Conservation (phyloP, 2,113 vertebrate species). For the Dissostichus mawsoni region DNA sequence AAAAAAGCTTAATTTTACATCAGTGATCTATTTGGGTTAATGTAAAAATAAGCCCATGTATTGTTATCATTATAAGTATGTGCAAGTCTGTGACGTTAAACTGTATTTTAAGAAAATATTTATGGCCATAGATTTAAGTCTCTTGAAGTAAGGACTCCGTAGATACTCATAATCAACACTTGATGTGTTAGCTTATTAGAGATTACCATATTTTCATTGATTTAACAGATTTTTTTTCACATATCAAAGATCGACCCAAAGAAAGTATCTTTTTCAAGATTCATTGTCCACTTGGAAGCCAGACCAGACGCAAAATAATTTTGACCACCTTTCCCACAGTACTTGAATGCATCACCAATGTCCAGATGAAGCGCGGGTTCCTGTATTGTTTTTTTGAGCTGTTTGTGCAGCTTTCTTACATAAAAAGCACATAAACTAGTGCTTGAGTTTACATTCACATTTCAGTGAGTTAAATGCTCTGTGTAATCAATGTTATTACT, state of each 20-base stretch:
- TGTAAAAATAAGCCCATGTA: too few species aligned
- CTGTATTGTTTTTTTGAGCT: constrained; percentile 36
- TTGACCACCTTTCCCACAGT: constrained; percentile 17
- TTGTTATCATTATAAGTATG: background rate
- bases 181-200: background rate
- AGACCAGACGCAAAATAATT: background rate
- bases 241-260: background rate
- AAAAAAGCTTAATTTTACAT: background rate
- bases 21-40: background rate
- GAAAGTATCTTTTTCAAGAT: background rate
- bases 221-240: background rate
- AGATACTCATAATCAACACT: background rate
- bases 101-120: background rate
- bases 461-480: background rate
- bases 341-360: constrained; percentile 51
- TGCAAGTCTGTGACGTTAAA: background rate
- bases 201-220: background rate
- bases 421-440: background rate
- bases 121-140: background rate
- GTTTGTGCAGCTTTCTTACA: constrained; percentile 28
- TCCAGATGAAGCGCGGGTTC: constrained; percentile 27
- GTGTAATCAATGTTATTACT: background rate
- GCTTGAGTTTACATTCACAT: background rate
- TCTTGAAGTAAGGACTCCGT: background rate
- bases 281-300: background rate